phyloP scores from a whole-genome alignment of 2,797 vertebrate genomes.

The Enteromius mattozi region DNA sequence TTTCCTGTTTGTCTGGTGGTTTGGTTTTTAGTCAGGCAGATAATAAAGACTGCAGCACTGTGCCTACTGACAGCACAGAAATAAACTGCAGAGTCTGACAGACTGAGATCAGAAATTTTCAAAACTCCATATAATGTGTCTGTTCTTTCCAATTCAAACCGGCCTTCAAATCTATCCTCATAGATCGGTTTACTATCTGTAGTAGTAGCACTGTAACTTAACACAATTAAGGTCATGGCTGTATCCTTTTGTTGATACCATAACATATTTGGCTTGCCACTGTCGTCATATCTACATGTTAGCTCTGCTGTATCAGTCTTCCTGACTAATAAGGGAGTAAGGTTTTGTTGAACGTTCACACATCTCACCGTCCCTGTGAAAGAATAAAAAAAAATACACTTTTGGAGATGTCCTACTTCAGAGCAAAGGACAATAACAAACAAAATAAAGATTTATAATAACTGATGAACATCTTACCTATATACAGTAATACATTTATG shows the following conservation, averaged over 20 bases:
- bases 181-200: rapidly evolving
- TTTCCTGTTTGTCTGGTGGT: neutral
- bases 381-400: neutral
- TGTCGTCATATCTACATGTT: conserved; percentile 18
- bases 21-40: conserved; percentile 61
- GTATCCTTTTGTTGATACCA: conserved; percentile 49
- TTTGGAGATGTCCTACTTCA: neutral
- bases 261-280: conserved; percentile 5
- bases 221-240: conserved; percentile 8
- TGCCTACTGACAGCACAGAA: conserved; percentile 24
- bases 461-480: conserved; percentile 8
- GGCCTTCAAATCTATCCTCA: conserved; percentile 4
- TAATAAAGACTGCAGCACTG: neutral
- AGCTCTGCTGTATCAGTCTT: neutral
- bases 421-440: neutral
- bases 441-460: neutral
- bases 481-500: neutral
- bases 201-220: neutral
- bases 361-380: neutral
- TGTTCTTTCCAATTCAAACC: conserved; percentile 24
- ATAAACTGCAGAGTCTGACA: conserved; percentile 29
- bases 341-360: conserved; percentile 6
- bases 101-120: conserved; percentile 24
- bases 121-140: neutral
- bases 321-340: neutral